These are phyloP conservation scores for Delia radicum DNA, from an alignment of 1,140 invertebrate species.

Conservation along the genomic window DNA sequence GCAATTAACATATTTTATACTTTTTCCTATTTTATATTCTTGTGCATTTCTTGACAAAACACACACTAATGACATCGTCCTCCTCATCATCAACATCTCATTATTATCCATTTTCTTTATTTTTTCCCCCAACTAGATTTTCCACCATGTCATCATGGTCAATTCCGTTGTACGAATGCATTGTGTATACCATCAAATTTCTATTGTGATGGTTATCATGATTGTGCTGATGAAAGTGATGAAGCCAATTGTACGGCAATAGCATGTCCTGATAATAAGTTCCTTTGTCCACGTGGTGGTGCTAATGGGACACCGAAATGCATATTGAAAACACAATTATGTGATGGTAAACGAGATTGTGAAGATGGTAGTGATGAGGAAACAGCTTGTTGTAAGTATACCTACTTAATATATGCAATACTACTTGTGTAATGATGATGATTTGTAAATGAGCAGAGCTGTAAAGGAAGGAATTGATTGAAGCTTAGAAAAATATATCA, in stretches of 20 bases:
- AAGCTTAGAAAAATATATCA: too few species aligned
- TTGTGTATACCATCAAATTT: conserved; percentile 86
- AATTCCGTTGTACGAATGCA: conserved; percentile 91
- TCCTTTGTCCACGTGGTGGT: conserved; percentile 79
- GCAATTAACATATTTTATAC: not conserved
- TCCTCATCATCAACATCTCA: not conserved
- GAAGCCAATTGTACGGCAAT: conserved; percentile 87
- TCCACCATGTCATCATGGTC: conserved; percentile 82
- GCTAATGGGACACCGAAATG: conserved; percentile 75
- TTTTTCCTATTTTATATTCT: not conserved
- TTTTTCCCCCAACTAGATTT: conserved; percentile 66
- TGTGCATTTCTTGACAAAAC: not conserved
- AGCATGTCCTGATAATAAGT: conserved; percentile 89
- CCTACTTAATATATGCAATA: too few species aligned
- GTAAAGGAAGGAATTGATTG: not conserved
- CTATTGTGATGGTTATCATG: conserved; percentile 79
- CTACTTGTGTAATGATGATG: not conserved
- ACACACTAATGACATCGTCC: not conserved
- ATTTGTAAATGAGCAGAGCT: not conserved
- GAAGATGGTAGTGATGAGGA: conserved; percentile 89
- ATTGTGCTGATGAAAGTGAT: conserved; percentile 85
- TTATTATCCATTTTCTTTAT: not conserved
- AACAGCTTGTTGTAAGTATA: conserved; percentile 80
- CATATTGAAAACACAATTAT: conserved; percentile 83
- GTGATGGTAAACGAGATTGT: conserved; percentile 88